Evolutionary conservation across 2,888 invertebrate species (phyloP).

Genomic region (Eristalis tenax): DNA sequence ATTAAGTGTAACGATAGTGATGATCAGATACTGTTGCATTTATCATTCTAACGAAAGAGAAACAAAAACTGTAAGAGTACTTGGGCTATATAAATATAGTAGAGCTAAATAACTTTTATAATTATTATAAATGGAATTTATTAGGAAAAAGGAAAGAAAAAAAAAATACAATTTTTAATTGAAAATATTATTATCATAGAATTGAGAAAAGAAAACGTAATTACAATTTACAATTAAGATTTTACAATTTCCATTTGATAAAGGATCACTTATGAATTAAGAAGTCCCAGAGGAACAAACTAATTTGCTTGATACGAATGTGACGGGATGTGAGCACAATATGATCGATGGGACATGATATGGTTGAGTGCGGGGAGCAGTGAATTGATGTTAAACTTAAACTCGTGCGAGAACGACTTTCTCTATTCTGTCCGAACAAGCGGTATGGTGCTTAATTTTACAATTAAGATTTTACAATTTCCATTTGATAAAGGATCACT

Average conservation of each 20-base stretch:
- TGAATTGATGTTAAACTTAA: no score
- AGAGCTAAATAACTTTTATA: slow-evolving; percentile 31
- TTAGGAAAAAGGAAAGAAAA: slow-evolving; percentile 38
- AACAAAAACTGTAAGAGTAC: slow-evolving; percentile 1
- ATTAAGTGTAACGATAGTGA: slow-evolving; percentile 62
- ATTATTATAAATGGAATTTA: slow-evolving; percentile 60
- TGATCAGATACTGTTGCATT: slow-evolving; percentile 71
- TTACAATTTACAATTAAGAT: neutral
- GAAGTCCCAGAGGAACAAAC: neutral
- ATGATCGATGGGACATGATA: neutral
- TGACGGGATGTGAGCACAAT: neutral
- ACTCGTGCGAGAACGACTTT: no score
- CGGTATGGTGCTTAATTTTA: no score
- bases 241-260: neutral
- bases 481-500: neutral
- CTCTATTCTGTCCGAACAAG: no score
- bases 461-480: neutral
- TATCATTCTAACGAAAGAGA: slow-evolving; percentile 35
- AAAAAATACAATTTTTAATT: slow-evolving; percentile 23
- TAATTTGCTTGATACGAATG: neutral
- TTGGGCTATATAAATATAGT: neutral
- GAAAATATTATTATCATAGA: neutral
- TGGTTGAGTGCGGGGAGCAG: no score
- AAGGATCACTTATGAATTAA: neutral
- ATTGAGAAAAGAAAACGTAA: neutral